Base-by-base conservation (phyloP, 2,113 vertebrate species). In the Eretmochelys imbricata region DNA sequence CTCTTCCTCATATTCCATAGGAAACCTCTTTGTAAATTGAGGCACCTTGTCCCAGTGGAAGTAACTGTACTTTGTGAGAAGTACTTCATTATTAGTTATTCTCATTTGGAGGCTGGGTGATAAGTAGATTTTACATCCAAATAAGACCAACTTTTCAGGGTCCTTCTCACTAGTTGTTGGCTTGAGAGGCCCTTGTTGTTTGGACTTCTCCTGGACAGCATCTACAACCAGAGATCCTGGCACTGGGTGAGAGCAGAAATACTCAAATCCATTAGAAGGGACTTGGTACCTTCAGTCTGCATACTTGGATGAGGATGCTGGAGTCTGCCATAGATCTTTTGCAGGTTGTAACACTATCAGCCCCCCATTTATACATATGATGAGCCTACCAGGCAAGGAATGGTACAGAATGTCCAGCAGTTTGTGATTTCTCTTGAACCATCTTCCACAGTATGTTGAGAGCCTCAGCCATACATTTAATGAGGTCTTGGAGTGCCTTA, bases 231-330 rank as follows among this genome's bases (percentile, higher is more conserved):
- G 35, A 51, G 25, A 11, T 24, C 38, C 24, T 90, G 31, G 46
- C 31, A 48, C 27, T 9, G 4, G 8, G 2, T 5, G 31, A 49
- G 4, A 83, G 38, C 65, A 75, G 82, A 54, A 25, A 42, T 51
- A 51, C 75, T 29, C 16, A 16, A 46, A 1, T 1, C 31, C 42
- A 55, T 13, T 5, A 2, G 35, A n/a, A 2, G 20, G 10, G 2
- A 27, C 16, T 4, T 5, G 5, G 14, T 13, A 35, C 42, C 38
- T 42, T 50, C 8, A 38, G 46, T 14, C 49, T 5, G 31, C 5
- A 75, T n/a, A 42, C 72, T 53, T 62, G 51, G 29, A 1, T 38
- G 20, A 25, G 24, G n/a, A 20, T 22, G n/a, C 59, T 65, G 62
- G 24, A 16, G 54, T 79, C 54, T 48, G 54, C 10, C 54, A 42